A percentile compares a stretch with the other conserved stretches of the same genome.
These are phyloP conservation scores for Nemotelus nigrinus DNA, from an alignment of 2,888 invertebrate genomes.

Conservation along the genomic window DNA sequence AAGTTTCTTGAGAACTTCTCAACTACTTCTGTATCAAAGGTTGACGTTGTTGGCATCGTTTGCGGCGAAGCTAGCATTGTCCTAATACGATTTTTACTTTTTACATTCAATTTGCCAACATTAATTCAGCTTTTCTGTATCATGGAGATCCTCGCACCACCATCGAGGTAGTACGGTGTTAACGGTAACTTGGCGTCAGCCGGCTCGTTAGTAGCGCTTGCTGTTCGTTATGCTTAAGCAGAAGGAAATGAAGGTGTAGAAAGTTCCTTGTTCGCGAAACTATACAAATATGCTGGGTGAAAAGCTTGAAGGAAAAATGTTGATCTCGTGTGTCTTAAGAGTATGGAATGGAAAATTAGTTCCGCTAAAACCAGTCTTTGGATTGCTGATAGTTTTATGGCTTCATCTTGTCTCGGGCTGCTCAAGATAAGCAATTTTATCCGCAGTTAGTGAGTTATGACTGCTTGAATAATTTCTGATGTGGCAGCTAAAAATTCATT, in stretches of 20 bases:
- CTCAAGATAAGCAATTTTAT: slow-evolving; percentile 19
- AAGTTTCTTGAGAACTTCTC: background rate
- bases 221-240: background rate
- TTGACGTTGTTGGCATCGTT: slow-evolving; percentile 8
- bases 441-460: slow-evolving; percentile 24
- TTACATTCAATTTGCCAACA: slow-evolving; percentile 44
- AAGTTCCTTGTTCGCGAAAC: slow-evolving; percentile 19
- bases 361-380: slow-evolving; percentile 21
- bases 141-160: slow-evolving; percentile 37
- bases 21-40: slow-evolving; percentile 17
- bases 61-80: slow-evolving; percentile 6
- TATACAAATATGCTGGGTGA: slow-evolving; percentile 35
- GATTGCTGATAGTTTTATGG: slow-evolving; percentile 30
- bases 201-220: slow-evolving; percentile 8
- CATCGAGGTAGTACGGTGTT: background rate
- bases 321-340: slow-evolving; percentile 6
- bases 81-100: slow-evolving; percentile 35
- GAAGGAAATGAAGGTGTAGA: slow-evolving; percentile 7
- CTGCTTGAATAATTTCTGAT: slow-evolving; percentile 20
- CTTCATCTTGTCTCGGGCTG: slow-evolving; percentile 18
- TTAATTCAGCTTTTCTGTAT: slow-evolving; percentile 28
- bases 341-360: slow-evolving; percentile 35
- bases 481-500: slow-evolving; percentile 37
- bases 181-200: background rate
- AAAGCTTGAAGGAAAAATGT: background rate